Evolutionary conservation across 1,140 invertebrate genomes (phyloP).

Genomic region (Pteromalus puparum): DNA sequence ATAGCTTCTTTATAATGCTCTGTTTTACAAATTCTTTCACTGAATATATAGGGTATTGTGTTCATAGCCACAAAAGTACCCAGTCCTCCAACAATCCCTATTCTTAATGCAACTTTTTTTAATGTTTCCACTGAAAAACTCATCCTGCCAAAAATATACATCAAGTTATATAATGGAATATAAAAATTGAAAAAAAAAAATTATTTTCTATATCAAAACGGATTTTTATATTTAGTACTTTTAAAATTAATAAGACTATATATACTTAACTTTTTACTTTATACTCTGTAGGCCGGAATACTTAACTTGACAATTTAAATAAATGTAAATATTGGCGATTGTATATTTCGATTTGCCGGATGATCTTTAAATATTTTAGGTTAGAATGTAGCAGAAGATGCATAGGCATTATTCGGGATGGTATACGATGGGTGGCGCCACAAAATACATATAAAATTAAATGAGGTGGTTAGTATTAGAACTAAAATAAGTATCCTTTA

Average conservation of each 20-base stretch:
- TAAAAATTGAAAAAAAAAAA: slow-evolving; percentile 1
- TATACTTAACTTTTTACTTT: not conserved
- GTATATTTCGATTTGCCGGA: not conserved
- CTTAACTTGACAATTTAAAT: not conserved
- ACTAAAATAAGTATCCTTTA: too few species aligned
- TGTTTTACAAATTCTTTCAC: not conserved
- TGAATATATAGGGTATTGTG: slow-evolving; percentile 28
- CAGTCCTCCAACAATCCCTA: slow-evolving; percentile 25
- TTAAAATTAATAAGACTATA: not conserved
- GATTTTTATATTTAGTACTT: not conserved
- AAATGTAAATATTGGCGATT: not conserved
- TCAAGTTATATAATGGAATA: not conserved
- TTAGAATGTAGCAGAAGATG: not conserved
- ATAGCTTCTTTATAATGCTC: slow-evolving; percentile 55
- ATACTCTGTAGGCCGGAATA: not conserved
- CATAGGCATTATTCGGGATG: too few species aligned
- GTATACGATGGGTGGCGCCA: too few species aligned
- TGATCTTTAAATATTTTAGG: not conserved
- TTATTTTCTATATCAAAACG: not conserved
- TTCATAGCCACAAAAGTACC: slow-evolving; percentile 3
- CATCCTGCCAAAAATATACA: slow-evolving; percentile 36
- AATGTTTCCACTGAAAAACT: not conserved
- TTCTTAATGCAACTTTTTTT: slow-evolving; percentile 6
- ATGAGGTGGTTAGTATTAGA: too few species aligned
- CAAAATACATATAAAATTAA: too few species aligned